Evolutionary conservation across 1,140 invertebrate species (phyloP), one percentile per base, ranked within the genome.

Genomic region (Conus betulinus): DNA sequence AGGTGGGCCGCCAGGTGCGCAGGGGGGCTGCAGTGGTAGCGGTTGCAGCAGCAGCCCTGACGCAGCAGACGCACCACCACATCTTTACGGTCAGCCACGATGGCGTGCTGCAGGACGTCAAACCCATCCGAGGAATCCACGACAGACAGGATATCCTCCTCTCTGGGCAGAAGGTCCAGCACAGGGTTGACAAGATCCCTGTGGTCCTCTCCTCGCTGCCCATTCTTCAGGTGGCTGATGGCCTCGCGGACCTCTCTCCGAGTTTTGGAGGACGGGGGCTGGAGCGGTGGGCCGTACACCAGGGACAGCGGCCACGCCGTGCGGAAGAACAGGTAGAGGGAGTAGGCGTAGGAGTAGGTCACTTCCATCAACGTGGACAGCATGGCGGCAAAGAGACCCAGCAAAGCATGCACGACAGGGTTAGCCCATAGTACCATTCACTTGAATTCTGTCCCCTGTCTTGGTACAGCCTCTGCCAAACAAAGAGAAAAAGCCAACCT

Each of bases 1-100:
- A 93, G 84, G 84, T 90, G 90, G 15, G 92, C 92, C 15, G 94
- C 93, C 25, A 95, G 83, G 88, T 94, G 94, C 20, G 93, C 90
- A 6, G 94, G 93, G 25, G 91, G 90, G 79, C 92, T 94, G 86
- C 94, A 94, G 23, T 87, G 53, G 53, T 91, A 89, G 52, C 88
- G 27, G 57, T 91, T 53, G 11, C 81, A 71, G 52, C 88, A 85
- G 52, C 88, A 90, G 51, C 91, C 89, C 15, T 82, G 87, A 6
- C 93, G 81, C 13, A 94, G 76, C n/a, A 95, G 84, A 13, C 90
- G 51, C 74, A 87, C 60, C 15, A 94, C 89, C 11, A 92, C 76
- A 57, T 91, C 88, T n/a, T 90, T 92, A 39, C 89, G 52, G 15
- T 88, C 86, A 20, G 87, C 63, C 11, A 93, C 90, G 6, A 94